Conservation (phyloP, 2,113 vertebrate genomes). For the Sinocyclocheilus grahami region DNA sequence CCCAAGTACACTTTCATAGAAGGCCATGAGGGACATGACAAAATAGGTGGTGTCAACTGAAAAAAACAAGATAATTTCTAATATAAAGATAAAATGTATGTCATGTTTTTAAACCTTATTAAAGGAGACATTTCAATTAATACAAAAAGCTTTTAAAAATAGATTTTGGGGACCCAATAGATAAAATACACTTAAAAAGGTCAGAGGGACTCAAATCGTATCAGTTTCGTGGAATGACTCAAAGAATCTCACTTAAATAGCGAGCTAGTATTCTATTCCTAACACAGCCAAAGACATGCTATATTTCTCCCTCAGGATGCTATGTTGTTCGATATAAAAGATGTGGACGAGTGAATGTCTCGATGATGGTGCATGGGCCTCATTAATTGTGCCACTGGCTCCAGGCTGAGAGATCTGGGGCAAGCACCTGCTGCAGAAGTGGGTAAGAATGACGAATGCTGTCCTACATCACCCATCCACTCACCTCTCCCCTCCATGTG, state of each 20-base stretch:
- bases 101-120: no score
- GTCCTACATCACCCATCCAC: constrained; percentile 75
- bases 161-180: no score
- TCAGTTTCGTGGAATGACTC: no score
- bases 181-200: no score
- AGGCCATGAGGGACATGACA: no score
- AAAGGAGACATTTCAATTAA: no score
- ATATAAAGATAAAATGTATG: no score
- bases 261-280: neutral
- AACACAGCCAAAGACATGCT: neutral
- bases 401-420: constrained; percentile 72
- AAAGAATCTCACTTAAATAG: neutral
- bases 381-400: constrained; percentile 72
- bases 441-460: constrained; percentile 78
- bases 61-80: no score
- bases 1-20: no score
- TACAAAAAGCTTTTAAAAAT: no score
- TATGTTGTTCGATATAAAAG: constrained; percentile 51
- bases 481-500: constrained; percentile 68
- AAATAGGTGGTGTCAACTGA: no score
- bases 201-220: no score
- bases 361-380: constrained; percentile 54
- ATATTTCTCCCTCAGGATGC: constrained; percentile 8
- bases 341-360: constrained; percentile 29
- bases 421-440: constrained; percentile 78